A percentile compares a stretch with the other conserved stretches of the same genome.
phyloP scores from a whole-genome alignment of 2,113 vertebrate genomes.

The Cygnus atratus region DNA sequence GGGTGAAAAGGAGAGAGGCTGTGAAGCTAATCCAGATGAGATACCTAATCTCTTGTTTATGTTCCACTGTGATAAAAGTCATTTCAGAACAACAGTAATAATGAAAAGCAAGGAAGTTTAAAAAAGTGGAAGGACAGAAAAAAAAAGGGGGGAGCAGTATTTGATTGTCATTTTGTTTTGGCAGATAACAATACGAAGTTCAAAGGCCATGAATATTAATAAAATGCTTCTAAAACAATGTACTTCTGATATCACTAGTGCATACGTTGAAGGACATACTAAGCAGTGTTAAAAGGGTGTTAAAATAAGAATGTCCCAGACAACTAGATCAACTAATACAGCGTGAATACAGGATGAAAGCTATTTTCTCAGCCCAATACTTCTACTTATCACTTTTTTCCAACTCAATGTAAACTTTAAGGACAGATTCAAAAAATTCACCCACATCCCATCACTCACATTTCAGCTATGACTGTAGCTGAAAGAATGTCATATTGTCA shows the following conservation, averaged over 20 bases:
- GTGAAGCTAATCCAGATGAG: conserved; percentile 71
- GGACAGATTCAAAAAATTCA: neutral
- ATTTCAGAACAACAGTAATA: conserved; percentile 39
- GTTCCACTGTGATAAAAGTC: conserved; percentile 67
- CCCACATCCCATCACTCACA: no score
- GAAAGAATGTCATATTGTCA: neutral
- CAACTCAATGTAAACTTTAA: neutral
- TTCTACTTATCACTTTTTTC: conserved; percentile 2
- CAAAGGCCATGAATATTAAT: conserved; percentile 17
- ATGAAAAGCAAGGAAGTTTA: conserved; percentile 70
- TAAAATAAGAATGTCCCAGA: neutral
- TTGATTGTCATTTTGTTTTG: conserved; percentile 60
- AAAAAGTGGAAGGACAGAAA: conserved; percentile 56
- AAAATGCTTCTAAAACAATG: conserved; percentile 27
- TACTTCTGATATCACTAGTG: neutral
- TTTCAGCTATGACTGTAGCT: neutral
- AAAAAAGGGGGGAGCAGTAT: neutral
- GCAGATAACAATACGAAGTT: conserved; percentile 46
- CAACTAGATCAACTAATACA: neutral
- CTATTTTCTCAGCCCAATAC: neutral
- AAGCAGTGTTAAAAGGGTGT: neutral
- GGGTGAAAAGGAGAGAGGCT: conserved; percentile 65
- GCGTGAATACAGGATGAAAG: neutral
- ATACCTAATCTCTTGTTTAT: conserved; percentile 76
- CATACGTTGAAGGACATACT: neutral